Percentiles rank a stretch among this genome's conserved stretches.
phyloP scores from a whole-genome alignment of 2,888 invertebrate species.

The Siphlonurus alternatus region DNA sequence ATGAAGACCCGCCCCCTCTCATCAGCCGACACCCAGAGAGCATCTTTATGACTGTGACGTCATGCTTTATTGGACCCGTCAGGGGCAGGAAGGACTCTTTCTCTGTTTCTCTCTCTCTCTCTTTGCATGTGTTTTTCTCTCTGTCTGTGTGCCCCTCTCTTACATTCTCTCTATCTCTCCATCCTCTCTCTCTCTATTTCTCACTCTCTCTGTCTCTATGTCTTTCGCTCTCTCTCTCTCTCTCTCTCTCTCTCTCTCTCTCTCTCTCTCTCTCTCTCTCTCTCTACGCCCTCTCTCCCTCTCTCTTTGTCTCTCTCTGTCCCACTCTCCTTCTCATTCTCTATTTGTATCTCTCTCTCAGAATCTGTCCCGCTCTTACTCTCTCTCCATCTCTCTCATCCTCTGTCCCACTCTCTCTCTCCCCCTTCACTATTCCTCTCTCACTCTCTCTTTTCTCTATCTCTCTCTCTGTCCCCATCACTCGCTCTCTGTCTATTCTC shows the following conservation, averaged over 20 bases:
- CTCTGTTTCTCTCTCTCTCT: background rate
- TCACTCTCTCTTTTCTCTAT: no score
- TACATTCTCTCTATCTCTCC: background rate
- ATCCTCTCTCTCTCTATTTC: background rate
- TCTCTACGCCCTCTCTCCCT: background rate
- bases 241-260: background rate
- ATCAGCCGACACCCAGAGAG: no score
- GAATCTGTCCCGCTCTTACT: background rate
- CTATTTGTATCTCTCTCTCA: background rate
- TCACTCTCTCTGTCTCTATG: background rate
- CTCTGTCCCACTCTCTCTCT: background rate
- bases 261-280: background rate
- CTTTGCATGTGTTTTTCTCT: background rate
- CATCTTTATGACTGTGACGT: no score
- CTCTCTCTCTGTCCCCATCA: no score
- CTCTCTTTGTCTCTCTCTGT: background rate
- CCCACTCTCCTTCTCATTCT: background rate
- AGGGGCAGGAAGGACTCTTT: no score
- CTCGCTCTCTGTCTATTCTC: no score
- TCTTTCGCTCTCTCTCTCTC: background rate
- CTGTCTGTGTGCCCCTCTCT: no score
- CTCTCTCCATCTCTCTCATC: background rate
- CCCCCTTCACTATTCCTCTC: no score
- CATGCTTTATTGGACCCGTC: no score
- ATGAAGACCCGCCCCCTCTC: background rate